A percentile compares a stretch with the other conserved stretches of the same genome.
phyloP scores from a whole-genome alignment of 1,140 invertebrate species.

The Drosophila saltans region DNA sequence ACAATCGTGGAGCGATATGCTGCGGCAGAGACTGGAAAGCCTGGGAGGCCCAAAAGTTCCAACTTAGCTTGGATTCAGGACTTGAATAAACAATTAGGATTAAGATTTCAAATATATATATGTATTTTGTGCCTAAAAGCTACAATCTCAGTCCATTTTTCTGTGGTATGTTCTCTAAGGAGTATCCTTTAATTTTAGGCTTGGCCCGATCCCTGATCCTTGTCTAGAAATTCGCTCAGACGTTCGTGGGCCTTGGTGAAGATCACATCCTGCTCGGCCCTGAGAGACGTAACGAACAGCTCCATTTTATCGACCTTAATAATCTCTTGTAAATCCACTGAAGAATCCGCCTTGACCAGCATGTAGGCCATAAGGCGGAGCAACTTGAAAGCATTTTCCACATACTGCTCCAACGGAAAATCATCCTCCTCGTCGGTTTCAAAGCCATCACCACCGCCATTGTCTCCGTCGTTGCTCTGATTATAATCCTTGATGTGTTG shows the following conservation, averaged over 20 bases:
- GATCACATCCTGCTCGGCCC: conserved; percentile 50
- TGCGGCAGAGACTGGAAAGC: conserved; percentile 46
- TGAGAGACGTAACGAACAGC: conserved; percentile 43
- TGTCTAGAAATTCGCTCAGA: conserved; percentile 39
- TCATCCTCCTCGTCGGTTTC: conserved; percentile 66
- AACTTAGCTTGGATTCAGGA: conserved; percentile 1
- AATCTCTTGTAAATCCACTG: conserved; percentile 51
- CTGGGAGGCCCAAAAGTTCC: neutral
- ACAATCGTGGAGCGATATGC: conserved; percentile 70
- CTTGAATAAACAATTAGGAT: conserved; percentile 5
- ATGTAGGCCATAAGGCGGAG: conserved; percentile 57
- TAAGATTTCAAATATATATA: conserved; percentile 48
- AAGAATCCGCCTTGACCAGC: conserved; percentile 37
- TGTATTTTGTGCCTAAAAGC: conserved; percentile 56
- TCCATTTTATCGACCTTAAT: conserved; percentile 33
- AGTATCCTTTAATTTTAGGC: conserved; percentile 53
- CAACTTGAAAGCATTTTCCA: conserved; percentile 62
- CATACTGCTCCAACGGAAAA: conserved; percentile 60
- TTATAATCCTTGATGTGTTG: conserved; percentile 58
- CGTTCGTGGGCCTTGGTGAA: conserved; percentile 59
- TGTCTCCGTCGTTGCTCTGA: conserved; percentile 30
- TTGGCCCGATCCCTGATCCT: conserved; percentile 62
- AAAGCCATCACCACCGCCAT: conserved; percentile 55
- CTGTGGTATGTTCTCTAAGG: conserved; percentile 35
- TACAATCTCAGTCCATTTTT: conserved; percentile 68